Conservation (phyloP, 2,797 vertebrate species). For the Champsocephalus esox region DNA sequence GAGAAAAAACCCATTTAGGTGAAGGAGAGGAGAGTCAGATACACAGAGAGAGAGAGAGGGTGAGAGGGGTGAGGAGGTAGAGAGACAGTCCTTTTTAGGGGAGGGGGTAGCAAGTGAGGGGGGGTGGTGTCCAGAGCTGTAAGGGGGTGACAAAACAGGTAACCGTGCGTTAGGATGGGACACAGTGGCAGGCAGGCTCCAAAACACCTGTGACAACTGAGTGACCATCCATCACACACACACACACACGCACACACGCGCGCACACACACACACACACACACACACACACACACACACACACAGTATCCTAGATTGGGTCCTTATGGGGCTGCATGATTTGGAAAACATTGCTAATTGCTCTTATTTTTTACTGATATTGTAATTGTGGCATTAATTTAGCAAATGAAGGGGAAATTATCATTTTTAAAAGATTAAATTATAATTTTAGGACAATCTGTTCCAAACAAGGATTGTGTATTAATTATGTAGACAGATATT, state of each 20-base stretch:
- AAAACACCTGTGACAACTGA: slow-evolving; percentile 76
- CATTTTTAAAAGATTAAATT: too few species aligned
- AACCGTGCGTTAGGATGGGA: slow-evolving; percentile 84
- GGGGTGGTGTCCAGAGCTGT: slow-evolving; percentile 86
- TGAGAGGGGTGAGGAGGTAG: slow-evolving; percentile 53
- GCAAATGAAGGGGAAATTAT: too few species aligned
- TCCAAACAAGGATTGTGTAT: too few species aligned
- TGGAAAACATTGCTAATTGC: too few species aligned
- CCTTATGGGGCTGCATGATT: too few species aligned
- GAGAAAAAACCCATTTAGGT: slow-evolving; percentile 72
- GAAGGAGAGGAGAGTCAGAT: slow-evolving; percentile 48
- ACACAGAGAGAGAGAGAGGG: slow-evolving; percentile 10
- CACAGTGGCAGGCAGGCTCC: slow-evolving; percentile 76
- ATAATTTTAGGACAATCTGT: too few species aligned
- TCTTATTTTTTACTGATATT: too few species aligned
- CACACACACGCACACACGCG: slow-evolving; percentile 22
- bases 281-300: slow-evolving; percentile 14
- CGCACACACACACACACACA: slow-evolving; percentile 20
- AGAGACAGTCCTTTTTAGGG: slow-evolving; percentile 75
- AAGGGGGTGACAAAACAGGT: slow-evolving; percentile 86
- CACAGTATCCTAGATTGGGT: not conserved
- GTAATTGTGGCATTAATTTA: too few species aligned
- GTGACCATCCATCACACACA: slow-evolving; percentile 59
- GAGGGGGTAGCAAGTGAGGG: slow-evolving; percentile 80
- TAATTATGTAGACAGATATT: too few species aligned